Evolutionary conservation across 2,113 vertebrate species (phyloP), one percentile per base, ranked within the genome.

Genomic region (Arothron firmamentum): DNA sequence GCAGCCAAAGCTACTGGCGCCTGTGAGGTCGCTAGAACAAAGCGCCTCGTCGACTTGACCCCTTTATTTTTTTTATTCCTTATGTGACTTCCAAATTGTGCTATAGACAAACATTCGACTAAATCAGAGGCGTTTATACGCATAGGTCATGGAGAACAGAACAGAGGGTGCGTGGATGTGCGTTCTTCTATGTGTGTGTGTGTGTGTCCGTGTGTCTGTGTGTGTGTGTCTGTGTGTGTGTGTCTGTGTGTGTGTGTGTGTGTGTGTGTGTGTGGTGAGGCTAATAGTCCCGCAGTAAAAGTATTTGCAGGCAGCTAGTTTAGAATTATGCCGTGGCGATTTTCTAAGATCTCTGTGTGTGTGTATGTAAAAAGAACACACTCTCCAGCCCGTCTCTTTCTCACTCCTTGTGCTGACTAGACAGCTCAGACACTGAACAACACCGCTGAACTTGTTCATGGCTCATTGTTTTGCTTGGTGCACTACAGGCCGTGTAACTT

Each of bases 391-490:
- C 79, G 72, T 80, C 74, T 79, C 74, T 43, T 43, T 62, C 18
- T 25, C 51, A 60, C 72, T 71, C 56, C 67, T 70, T 70, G 46
- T 81, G 77, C 78, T 81, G 84, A 87, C 62, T 79, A 80, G 70
- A 74, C 75, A 80, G 65, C 77, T 74, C 75, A 84, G 54, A 76
- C 84, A 57, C 71, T 70, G 71, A 79, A 74, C 73, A 72, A 78
- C 57, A 75, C 70, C 67, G 69, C 74, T 83, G 56, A 87, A 87
- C 59, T 85, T 87, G 77, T 67, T 65, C 83, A 51, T 64, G 61
- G 77, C 77, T 83, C 67, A 65, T 82, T 88, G 76, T 86, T 82
- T 82, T 84, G 70, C 74, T 68, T 78, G 69, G 21, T 86, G 79
- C 70, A 77, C 67, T 63, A 71, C 59, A 85, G 79, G 81, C 85